Base-by-base conservation (phyloP, 2,797 vertebrate species). In the Perodicticus potto region DNA sequence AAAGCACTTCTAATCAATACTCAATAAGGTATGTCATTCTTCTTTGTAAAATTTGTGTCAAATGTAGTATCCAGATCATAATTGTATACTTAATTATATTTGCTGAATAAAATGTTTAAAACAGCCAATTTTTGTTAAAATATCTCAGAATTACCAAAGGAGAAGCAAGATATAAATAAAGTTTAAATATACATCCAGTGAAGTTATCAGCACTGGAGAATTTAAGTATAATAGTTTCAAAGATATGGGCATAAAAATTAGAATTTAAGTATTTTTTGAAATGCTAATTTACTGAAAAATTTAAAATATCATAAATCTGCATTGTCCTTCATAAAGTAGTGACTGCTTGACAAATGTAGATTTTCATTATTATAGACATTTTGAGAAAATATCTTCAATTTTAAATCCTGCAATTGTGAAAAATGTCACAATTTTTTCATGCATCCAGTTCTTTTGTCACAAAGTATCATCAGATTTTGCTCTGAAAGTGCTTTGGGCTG, bases 361-460 rank as follows among this genome's bases (percentile, higher is more conserved):
- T 69, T 96, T 95, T 95, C 85, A 77, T 93, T 85, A 91, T 85
- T 78, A 67, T 55, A 89, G 97, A 93, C 73, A 49, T 81, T 89
- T 89, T 40, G 77, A 86, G 81, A 77, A 84, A 92, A 85, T 37
- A 77, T 65, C 89, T 93, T 63, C 72, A 72, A 13, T 45, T 5
- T 65, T 73, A 65, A 74, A 87, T 70, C 37, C 73, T 65, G 8
- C 32, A 81, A 27, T 34, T 81, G 76, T 70, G 59, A 84, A 94
- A 92, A 93, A 89, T 84, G 77, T 91, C 83, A 5, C 40, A 59
- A 43, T 29, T 16, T 93, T 95, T 95, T 83, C 49, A 78, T 27
- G n/a, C 19, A 55, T 22, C 12, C 16, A 37, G 14, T 57, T 45
- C 34, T 87, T 94, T 70, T 65, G 55, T 90, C 81, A 55, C 34